Percentiles rank a stretch among this genome's conserved stretches.
phyloP scores from a whole-genome alignment of 2,113 vertebrate genomes.

The Pica pica region DNA sequence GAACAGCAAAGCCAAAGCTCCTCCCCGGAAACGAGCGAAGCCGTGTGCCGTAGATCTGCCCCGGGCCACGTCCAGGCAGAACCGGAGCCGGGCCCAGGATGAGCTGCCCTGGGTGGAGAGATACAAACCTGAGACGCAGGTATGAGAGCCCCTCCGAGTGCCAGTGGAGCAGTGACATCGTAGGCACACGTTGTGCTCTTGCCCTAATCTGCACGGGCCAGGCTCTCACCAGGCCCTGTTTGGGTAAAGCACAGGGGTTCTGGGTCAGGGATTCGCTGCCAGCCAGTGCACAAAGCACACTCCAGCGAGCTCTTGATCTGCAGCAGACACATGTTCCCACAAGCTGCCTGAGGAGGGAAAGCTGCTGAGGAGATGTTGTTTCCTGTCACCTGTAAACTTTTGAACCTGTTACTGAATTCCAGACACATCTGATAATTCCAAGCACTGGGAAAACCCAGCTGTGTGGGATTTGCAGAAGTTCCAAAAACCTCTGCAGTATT shows the following conservation, averaged over 20 bases:
- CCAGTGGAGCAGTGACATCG: too few species aligned
- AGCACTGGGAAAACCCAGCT: background rate
- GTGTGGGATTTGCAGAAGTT: background rate
- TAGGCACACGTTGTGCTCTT: background rate
- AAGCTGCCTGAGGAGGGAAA: background rate
- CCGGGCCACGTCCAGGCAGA: background rate
- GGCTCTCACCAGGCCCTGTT: rapidly evolving
- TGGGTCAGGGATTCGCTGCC: background rate
- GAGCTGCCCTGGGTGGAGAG: constrained; percentile 87
- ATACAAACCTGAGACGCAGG: constrained; percentile 82
- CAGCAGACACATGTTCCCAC: background rate
- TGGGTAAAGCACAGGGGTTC: background rate
- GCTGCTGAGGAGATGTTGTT: background rate
- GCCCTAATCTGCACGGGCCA: rapidly evolving
- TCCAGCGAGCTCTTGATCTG: background rate
- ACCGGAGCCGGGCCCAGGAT: constrained; percentile 37
- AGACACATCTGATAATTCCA: background rate
- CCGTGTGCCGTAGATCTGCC: background rate
- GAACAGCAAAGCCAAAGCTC: constrained; percentile 12
- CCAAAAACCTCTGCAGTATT: background rate
- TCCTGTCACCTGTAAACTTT: background rate
- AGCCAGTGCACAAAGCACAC: background rate
- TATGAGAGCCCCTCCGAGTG: background rate
- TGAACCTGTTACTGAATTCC: background rate
- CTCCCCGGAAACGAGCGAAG: constrained; percentile 70